Percentiles rank a stretch among this genome's conserved stretches.
phyloP scores from a whole-genome alignment of 2,113 vertebrate genomes.

The Melierax canorus region DNA sequence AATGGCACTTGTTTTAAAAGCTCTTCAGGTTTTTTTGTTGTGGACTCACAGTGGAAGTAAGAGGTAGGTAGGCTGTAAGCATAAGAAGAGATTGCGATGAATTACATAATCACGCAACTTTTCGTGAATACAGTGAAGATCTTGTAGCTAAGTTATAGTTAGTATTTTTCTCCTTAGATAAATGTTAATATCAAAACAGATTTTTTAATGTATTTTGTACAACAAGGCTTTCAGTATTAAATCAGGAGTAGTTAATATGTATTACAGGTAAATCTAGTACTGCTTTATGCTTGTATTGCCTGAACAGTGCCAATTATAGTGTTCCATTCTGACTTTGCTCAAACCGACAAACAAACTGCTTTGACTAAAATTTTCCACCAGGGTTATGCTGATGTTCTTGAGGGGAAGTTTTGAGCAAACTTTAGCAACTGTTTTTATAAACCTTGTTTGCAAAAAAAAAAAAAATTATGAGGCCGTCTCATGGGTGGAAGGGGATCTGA shows the following conservation, averaged over 20 bases:
- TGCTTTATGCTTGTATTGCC: neutral
- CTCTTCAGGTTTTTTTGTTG: neutral
- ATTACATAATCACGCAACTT: neutral
- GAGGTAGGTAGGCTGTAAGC: neutral
- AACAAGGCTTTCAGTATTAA: neutral
- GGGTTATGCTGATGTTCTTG: neutral
- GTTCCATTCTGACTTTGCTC: neutral
- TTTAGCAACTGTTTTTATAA: neutral
- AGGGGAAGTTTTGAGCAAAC: neutral
- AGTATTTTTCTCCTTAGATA: neutral
- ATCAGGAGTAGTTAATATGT: neutral
- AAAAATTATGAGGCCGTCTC: neutral
- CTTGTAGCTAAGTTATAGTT: neutral
- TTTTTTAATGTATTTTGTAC: neutral
- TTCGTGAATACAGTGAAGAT: neutral
- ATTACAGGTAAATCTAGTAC: neutral
- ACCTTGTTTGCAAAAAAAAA: neutral
- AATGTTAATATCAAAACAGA: neutral
- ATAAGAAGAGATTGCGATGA: neutral
- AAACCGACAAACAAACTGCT: neutral
- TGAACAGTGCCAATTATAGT: neutral
- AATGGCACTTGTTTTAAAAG: neutral
- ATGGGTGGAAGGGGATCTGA: neutral
- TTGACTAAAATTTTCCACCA: constrained; percentile 25
- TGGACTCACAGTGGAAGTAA: neutral